Evolutionary conservation across 2,797 vertebrate species (phyloP), one percentile per base, ranked within the genome.

Genomic region (Galago senegalensis): DNA sequence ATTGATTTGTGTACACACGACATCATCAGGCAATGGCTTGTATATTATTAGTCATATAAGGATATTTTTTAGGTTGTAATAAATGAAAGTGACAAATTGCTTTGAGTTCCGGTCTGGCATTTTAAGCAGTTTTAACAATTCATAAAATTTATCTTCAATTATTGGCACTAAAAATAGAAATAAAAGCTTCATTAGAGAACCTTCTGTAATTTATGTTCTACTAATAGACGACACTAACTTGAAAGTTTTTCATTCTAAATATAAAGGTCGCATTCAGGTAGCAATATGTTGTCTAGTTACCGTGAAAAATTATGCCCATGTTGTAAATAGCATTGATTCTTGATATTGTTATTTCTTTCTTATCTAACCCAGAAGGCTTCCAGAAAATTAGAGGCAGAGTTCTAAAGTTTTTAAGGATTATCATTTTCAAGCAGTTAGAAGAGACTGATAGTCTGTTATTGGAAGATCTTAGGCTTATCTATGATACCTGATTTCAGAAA

Each of bases 401-500:
- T 77, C 21, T 65, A 53, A 93, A 92, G 2, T 83, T 88, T 89
- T 87, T 63, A 87, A 80, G 11, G 21, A 46, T 63, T 91, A 40
- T 81, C n/a, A 72, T 89, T 79, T 87, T 85, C 67, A 85, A 73
- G 16, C 18, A 72, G 1, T 77, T 85, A 79, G 34, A 87, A 63
- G 65, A 65, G 17, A 67, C 85, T 46, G 31, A 43, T 89, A 25
- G n/a, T 53, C 29, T 89, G 58, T 0, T 81, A 21, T 87, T 79
- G 9, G 25, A 63, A 70, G 20, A 95, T 61, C 14, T 67, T 94
- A 34, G 5, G 56, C 20, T 18, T 61, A 93, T 73, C 49, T 56
- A 4, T 95, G 60, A 72, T 79, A 23, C 37, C 27, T 87, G 10
- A 84, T 87, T 94, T 89, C 70, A 95, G 72, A 89, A 93, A 96